A percentile compares a stretch with the other conserved stretches of the same genome.
These are phyloP conservation scores for Prionailurus viverrinus DNA, from an alignment of 2,113 vertebrate species.

Conservation along the genomic window DNA sequence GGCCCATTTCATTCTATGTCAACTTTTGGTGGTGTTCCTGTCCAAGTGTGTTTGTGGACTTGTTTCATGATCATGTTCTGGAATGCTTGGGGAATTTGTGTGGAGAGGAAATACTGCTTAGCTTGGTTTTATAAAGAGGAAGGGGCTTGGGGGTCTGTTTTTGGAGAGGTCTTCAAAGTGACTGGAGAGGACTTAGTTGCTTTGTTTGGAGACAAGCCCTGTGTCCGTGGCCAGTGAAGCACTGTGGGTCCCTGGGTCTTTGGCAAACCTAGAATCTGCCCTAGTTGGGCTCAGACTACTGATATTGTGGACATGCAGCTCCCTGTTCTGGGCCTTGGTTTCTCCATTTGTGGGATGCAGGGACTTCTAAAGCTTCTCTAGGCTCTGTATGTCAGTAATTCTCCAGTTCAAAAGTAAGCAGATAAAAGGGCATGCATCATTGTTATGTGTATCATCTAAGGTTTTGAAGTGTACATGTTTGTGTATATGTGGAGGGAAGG, in stretches of 20 bases:
- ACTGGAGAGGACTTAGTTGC: background rate
- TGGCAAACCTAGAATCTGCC: background rate
- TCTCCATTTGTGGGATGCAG: background rate
- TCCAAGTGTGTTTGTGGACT: background rate
- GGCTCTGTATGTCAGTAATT: background rate
- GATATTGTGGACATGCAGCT: no score
- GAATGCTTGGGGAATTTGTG: background rate
- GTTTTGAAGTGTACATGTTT: background rate
- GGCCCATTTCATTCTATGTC: background rate
- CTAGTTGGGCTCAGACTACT: background rate
- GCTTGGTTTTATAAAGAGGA: conserved; percentile 2
- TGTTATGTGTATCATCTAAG: background rate
- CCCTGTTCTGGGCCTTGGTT: background rate
- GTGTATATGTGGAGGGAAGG: background rate
- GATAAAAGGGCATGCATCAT: background rate
- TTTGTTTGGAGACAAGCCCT: background rate
- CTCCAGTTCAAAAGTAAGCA: background rate
- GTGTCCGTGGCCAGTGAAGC: background rate
- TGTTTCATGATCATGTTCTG: background rate
- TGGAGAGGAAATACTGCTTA: background rate
- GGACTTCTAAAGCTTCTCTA: background rate
- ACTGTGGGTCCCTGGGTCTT: background rate
- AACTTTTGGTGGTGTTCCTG: background rate
- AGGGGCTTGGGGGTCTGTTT: background rate
- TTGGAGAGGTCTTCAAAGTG: background rate